A percentile compares a stretch with the other conserved stretches of the same genome.
Evolutionary conservation across 1,140 invertebrate species (phyloP).

Genomic region (Sogatella furcifera): DNA sequence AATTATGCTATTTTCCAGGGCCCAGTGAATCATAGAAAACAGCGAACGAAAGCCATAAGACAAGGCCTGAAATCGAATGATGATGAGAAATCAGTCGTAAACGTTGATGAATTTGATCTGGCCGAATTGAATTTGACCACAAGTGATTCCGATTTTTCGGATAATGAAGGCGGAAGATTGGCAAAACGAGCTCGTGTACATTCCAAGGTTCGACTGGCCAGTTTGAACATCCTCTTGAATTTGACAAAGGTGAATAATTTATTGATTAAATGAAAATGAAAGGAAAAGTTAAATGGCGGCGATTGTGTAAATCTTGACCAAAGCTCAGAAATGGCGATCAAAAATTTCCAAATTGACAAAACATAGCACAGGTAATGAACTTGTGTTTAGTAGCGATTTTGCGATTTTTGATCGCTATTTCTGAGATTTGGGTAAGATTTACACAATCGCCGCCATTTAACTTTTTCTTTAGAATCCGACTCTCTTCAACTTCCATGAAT

Average conservation of each 20-base stretch:
- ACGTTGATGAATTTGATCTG: not conserved
- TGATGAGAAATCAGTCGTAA: not conserved
- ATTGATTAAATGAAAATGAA: no score
- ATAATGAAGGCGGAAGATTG: conserved; percentile 7
- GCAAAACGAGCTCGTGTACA: conserved; percentile 1
- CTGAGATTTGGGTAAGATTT: no score
- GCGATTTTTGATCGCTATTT: no score
- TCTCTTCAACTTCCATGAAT: no score
- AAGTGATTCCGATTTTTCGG: conserved; percentile 16
- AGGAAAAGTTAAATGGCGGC: no score
- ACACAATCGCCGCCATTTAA: no score
- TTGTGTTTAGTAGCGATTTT: no score
- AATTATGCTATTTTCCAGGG: not conserved
- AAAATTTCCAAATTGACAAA: no score
- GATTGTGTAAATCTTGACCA: no score
- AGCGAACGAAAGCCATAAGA: not conserved
- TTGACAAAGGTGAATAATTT: conserved; percentile 6
- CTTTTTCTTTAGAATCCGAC: no score
- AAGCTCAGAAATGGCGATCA: no score
- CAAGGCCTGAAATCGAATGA: not conserved
- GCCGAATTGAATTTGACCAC: not conserved
- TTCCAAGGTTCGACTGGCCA: conserved; percentile 11
- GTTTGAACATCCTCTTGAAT: conserved; percentile 12
- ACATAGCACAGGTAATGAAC: no score
- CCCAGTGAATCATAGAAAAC: not conserved